phyloP scores from a whole-genome alignment of 2,113 vertebrate species.

The Ciconia boyciana region DNA sequence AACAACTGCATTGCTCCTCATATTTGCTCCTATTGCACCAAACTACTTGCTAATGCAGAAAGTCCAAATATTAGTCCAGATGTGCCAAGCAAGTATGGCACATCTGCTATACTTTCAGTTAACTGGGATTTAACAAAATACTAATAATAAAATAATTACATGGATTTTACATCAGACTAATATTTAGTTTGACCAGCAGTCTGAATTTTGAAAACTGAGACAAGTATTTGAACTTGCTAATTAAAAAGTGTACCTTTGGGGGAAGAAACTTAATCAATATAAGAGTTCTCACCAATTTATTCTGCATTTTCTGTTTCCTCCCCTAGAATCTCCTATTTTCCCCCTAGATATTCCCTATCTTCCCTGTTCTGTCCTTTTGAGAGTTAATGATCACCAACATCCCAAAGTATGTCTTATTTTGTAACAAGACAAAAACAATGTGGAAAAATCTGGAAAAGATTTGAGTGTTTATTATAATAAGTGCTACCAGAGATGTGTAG shows the following conservation, averaged over 20 bases:
- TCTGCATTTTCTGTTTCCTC: not conserved
- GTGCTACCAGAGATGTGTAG: not conserved
- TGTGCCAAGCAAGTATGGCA: not conserved
- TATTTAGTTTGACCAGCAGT: not conserved
- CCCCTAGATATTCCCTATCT: not conserved
- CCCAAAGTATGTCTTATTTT: not conserved
- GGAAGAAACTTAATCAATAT: not conserved
- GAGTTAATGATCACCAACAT: not conserved
- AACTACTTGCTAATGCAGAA: not conserved
- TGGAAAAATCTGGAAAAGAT: not conserved
- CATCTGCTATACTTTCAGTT: not conserved
- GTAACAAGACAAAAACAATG: not conserved
- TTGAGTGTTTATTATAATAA: not conserved
- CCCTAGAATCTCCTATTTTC: not conserved
- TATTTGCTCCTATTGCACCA: not conserved
- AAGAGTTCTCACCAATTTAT: not conserved
- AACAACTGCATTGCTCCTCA: not conserved
- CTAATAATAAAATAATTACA: not conserved
- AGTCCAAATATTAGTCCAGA: not conserved
- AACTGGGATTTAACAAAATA: not conserved
- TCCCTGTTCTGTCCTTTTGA: not conserved
- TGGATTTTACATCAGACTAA: not conserved
- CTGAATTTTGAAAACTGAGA: not conserved
- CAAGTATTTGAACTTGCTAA: not conserved
- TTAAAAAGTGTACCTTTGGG: not conserved